Evolutionary conservation across 1,140 invertebrate species (phyloP), one percentile per base, ranked within the genome.

Genomic region (Apis florea): DNA sequence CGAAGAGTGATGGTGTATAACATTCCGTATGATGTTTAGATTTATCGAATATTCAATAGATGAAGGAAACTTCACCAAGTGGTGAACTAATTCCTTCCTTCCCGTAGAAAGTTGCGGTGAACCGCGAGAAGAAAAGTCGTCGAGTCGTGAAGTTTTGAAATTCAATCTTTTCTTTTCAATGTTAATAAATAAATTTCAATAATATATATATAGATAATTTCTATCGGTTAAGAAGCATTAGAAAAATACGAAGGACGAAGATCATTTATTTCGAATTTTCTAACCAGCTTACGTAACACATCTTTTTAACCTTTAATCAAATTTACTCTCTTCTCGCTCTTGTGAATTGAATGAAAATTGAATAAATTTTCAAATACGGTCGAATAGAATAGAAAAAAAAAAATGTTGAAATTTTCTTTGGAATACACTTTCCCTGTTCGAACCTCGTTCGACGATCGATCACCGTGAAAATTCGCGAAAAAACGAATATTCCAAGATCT

Each of bases 41-140:
- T 54, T 54, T 66, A 66, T 51, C 21, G 54, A 66, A 49, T n/a
- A n/a, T 40, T 75, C 40, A 47, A 47, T 24, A 12, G 11, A 63
- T 21, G n/a, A 63, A n/a, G 17, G 8, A 54, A 15, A 19, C 19
- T 63, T 1, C 12, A 24, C n/a, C 2, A 0, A 61, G 21, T 10
- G 10, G 21, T 15, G 58, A 75, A 74, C 24, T 49, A 59, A 69
- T 77, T 70, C 49, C 49, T 24, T 61, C 13, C 53, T 61, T 54
- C 26, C 49, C 31, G 9, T 82, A 82, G 74, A 82, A 82, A 82
- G 74, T 82, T 82, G 66, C 66, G 74, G 73, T 70, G 26, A 77
- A 70, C 73, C 73, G 21, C 80, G n/a, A 26, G 5, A 54, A 82
- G 74, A 82, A 77, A 82, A 63, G 56, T 69, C 56, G 51, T 68